Conservation (phyloP, 2,113 vertebrate species). For the Cyphotilapia sp. region DNA sequence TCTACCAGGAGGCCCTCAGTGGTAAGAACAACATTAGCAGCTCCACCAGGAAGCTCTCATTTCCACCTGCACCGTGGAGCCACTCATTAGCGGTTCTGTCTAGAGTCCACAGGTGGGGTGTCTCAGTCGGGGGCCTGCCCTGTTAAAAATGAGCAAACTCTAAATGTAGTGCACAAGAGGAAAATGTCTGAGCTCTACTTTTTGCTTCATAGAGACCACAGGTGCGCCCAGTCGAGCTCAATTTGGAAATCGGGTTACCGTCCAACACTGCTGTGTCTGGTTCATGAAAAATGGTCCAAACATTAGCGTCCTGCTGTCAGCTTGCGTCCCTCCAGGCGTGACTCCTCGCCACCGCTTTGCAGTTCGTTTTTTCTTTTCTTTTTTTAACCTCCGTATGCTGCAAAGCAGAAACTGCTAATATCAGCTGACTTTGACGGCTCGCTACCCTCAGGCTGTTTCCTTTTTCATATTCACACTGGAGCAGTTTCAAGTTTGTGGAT, state of each 20-base stretch:
- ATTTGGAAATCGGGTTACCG: conserved; percentile 23
- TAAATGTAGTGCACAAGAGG: neutral
- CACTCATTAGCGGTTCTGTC: neutral
- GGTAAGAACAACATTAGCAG: conserved; percentile 60
- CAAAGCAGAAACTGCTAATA: neutral
- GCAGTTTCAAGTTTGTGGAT: conserved; percentile 5
- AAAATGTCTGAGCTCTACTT: conserved; percentile 4
- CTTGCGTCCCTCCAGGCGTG: neutral
- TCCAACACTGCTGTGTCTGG: neutral
- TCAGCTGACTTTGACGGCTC: conserved; percentile 32
- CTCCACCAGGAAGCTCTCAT: neutral
- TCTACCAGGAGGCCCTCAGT: conserved; percentile 91
- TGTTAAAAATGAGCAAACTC: neutral
- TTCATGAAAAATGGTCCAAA: neutral
- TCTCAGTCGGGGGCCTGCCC: neutral
- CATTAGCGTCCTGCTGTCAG: conserved; percentile 15
- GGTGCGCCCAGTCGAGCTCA: neutral
- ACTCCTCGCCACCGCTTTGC: neutral
- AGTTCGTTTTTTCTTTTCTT: neutral
- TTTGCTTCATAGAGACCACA: neutral
- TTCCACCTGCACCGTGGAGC: neutral
- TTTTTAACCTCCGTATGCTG: conserved; percentile 9
- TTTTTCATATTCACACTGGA: conserved; percentile 21
- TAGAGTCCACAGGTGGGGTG: neutral
- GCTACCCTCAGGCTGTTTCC: conserved; percentile 16